A percentile compares a stretch with the other conserved stretches of the same genome.
phyloP scores from a whole-genome alignment of 2,888 invertebrate species.

The Aphidoletes aphidimyza region DNA sequence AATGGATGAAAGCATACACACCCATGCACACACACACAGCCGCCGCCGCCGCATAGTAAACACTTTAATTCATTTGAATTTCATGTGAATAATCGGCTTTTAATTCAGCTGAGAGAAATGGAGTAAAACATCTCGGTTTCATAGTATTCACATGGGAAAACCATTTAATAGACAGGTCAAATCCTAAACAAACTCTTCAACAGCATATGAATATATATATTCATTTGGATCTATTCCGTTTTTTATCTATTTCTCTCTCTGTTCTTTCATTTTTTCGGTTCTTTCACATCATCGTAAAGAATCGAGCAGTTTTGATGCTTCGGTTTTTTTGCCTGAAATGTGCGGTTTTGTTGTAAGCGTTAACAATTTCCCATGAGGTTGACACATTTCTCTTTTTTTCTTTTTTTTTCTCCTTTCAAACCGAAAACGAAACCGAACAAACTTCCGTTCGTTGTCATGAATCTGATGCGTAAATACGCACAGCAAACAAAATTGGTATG shows the following conservation, averaged over 20 bases:
- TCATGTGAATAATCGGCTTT: conserved; percentile 31
- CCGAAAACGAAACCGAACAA: not conserved
- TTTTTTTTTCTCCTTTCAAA: no score
- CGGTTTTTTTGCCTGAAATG: no score
- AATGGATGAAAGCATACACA: not conserved
- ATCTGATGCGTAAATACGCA: no score
- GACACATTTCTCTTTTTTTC: not conserved
- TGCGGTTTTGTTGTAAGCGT: not conserved
- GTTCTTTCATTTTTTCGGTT: not conserved
- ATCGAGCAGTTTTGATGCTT: no score
- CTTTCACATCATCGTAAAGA: no score
- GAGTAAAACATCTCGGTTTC: not conserved
- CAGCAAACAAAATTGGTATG: no score
- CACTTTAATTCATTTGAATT: not conserved
- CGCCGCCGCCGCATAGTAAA: no score
- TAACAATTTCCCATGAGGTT: not conserved
- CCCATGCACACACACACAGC: not conserved
- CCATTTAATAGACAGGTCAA: not conserved
- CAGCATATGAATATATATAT: no score
- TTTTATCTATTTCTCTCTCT: not conserved
- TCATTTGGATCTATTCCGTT: not conserved
- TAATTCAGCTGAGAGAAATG: not conserved
- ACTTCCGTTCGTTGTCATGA: no score
- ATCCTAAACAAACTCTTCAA: not conserved
- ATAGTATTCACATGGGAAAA: not conserved